phyloP scores from a whole-genome alignment of 64 coral and sea anemone species.

The Trachythela sp. region DNA sequence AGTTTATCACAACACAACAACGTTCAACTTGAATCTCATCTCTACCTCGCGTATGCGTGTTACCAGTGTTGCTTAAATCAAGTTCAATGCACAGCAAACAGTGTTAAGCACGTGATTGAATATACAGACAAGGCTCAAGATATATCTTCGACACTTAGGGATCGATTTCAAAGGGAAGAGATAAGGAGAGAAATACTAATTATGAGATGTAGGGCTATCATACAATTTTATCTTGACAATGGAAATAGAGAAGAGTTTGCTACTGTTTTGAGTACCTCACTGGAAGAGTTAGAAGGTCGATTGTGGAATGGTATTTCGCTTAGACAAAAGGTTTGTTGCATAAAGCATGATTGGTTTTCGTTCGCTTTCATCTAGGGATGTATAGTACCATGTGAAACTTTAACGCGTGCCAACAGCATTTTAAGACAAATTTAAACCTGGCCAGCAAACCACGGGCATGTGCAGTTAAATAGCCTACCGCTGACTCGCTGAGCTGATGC shows the following conservation, averaged over 20 bases:
- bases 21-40: not conserved
- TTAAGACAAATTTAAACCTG: too few species aligned
- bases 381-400: not conserved
- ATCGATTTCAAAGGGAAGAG: not conserved
- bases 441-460: too few species aligned
- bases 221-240: not conserved
- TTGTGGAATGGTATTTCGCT: not conserved
- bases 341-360: not conserved
- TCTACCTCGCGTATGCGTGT: not conserved
- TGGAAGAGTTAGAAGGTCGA: not conserved
- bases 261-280: not conserved
- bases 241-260: not conserved
- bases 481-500: too few species aligned
- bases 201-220: not conserved
- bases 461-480: too few species aligned
- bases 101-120: not conserved
- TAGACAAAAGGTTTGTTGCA: not conserved
- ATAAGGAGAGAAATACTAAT: not conserved
- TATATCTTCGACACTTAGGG: not conserved
- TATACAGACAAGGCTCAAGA: not conserved
- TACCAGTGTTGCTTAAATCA: not conserved
- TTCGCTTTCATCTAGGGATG: not conserved
- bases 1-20: not conserved
- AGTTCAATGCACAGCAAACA: not conserved
- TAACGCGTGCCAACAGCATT: too few species aligned